phyloP scores from a whole-genome alignment of 2,797 vertebrate genomes.

The Ataeniobius toweri region DNA sequence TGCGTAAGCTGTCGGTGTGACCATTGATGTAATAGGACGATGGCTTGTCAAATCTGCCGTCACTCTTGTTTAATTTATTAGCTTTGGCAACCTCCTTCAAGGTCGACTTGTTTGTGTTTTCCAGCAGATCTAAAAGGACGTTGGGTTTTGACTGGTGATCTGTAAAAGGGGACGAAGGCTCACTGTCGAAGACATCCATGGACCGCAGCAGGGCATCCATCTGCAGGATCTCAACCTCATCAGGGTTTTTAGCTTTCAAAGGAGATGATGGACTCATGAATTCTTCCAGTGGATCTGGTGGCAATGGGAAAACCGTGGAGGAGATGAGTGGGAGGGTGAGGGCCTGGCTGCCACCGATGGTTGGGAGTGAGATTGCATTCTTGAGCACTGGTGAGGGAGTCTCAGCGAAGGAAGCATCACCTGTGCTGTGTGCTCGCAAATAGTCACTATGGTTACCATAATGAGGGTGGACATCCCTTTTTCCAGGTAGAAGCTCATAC shows the following conservation, averaged over 20 bases:
- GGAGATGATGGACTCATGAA: constrained; percentile 62
- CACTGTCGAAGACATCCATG: constrained; percentile 86
- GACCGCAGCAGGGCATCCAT: constrained; percentile 87
- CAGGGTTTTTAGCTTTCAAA: constrained; percentile 74
- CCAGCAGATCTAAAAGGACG: constrained; percentile 85
- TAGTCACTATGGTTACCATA: constrained; percentile 87
- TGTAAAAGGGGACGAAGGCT: constrained; percentile 76
- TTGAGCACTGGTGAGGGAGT: constrained; percentile 98
- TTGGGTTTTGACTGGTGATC: constrained; percentile 77
- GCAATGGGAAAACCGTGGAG: constrained; percentile 85
- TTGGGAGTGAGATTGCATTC: constrained; percentile 97
- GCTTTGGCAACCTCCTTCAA: constrained; percentile 77
- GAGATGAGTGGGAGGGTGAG: constrained; percentile 90
- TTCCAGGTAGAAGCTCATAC: constrained; percentile 93
- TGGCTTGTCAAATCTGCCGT: constrained; percentile 77
- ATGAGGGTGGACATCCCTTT: constrained; percentile 80
- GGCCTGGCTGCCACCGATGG: constrained; percentile 95
- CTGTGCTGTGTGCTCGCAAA: constrained; percentile 91
- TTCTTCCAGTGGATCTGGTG: constrained; percentile 82
- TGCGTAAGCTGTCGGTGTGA: constrained; percentile 75
- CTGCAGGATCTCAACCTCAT: constrained; percentile 87
- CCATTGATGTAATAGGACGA: constrained; percentile 80
- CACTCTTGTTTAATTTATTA: constrained; percentile 80
- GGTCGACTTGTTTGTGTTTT: constrained; percentile 79
- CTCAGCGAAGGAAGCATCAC: constrained; percentile 89